Conservation (phyloP, 1,140 invertebrate species). For the Diplogasteroides magnus region DNA sequence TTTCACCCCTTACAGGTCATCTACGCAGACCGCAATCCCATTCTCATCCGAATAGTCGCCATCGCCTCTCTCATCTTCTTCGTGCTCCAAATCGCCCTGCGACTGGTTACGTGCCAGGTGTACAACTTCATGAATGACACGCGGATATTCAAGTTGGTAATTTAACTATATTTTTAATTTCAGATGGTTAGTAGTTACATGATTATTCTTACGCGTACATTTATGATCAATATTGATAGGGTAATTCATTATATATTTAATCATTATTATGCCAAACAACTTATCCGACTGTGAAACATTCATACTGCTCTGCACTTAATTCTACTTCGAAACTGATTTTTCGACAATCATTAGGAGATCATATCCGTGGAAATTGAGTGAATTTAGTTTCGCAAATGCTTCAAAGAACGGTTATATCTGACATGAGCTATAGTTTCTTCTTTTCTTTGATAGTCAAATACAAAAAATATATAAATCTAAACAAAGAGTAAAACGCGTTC, state of each 20-base stretch:
- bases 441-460: not conserved
- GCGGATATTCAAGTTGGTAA: constrained; percentile 43
- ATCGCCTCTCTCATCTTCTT: constrained; percentile 47
- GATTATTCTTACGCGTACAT: constrained; percentile 5
- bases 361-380: too few relatives aligned
- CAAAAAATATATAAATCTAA: not conserved
- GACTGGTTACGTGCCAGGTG: constrained; percentile 49
- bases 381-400: too few relatives aligned
- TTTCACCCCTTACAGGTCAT: too few relatives aligned
- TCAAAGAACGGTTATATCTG: too few relatives aligned
- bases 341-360: too few relatives aligned
- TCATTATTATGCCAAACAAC: not conserved
- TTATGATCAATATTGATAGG: not conserved
- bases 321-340: too few relatives aligned
- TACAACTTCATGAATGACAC: constrained; percentile 49
- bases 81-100: constrained; percentile 45
- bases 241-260: constrained; percentile 1
- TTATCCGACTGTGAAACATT: not conserved
- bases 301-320: not conserved
- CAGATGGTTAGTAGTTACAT: not conserved
- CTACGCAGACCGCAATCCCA: constrained; percentile 43
- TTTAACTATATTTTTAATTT: not conserved
- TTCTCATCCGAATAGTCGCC: constrained; percentile 45
- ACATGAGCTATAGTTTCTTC: too few relatives aligned
- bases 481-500: constrained; percentile 13